These are phyloP conservation scores for Drosophila neutralis DNA, from an alignment of 2,888 invertebrate species.

Conservation along the genomic window DNA sequence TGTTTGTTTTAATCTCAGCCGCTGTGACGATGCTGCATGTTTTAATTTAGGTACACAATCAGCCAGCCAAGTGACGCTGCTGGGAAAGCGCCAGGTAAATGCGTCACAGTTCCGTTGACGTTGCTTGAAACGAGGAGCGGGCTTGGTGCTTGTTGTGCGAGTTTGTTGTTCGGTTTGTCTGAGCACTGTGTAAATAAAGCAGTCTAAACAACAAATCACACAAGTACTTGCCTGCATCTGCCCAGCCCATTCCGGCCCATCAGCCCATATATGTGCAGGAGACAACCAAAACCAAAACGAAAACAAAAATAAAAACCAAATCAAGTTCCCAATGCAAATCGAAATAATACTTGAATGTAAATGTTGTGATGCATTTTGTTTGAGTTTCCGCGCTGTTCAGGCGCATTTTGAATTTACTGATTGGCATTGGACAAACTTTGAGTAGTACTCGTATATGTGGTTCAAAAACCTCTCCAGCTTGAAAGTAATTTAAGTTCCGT, in stretches of 20 bases:
- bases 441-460: slow-evolving; percentile 30
- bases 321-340: slow-evolving; percentile 43
- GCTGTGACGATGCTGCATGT: slow-evolving; percentile 43
- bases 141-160: slow-evolving; percentile 8
- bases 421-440: slow-evolving; percentile 47
- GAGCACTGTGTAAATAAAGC: slow-evolving; percentile 42
- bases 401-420: slow-evolving; percentile 18
- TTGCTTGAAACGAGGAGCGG: slow-evolving; percentile 10
- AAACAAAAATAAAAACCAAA: slow-evolving; percentile 25
- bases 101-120: slow-evolving; percentile 63
- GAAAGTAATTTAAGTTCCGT: slow-evolving; percentile 73
- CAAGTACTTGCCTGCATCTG: not conserved
- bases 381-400: slow-evolving; percentile 45
- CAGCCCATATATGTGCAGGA: slow-evolving; percentile 5
- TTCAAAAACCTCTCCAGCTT: slow-evolving; percentile 73
- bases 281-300: slow-evolving; percentile 9
- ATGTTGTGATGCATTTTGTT: slow-evolving; percentile 41
- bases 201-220: slow-evolving; percentile 32
- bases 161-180: slow-evolving; percentile 25
- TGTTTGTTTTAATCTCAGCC: slow-evolving; percentile 22
- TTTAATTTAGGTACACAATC: slow-evolving; percentile 51
- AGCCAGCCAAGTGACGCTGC: slow-evolving; percentile 54
- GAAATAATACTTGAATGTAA: slow-evolving; percentile 34
- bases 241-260: not conserved
- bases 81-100: slow-evolving; percentile 56